Conservation (phyloP, 2,888 invertebrate genomes). For the Dryobota labecula region DNA sequence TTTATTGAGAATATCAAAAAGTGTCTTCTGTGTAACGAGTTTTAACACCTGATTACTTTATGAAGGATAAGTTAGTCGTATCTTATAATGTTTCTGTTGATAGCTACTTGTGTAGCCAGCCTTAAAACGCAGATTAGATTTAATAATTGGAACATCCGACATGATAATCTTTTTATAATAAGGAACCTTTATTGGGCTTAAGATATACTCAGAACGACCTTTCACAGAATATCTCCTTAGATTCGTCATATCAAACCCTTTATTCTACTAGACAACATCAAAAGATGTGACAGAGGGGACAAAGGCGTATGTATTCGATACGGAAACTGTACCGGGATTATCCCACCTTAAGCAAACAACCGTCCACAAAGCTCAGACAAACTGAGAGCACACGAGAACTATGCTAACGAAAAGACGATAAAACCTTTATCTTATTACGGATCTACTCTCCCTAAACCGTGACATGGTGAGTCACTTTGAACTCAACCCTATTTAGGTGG, state of each 20-base stretch:
- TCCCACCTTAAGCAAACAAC: conserved; percentile 85
- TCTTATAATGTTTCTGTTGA: not conserved
- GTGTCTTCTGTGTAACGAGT: conserved; percentile 69
- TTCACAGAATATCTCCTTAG: conserved; percentile 52
- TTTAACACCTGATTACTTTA: conserved; percentile 58
- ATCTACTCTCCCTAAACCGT: conserved; percentile 72
- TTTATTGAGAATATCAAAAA: conserved; percentile 74
- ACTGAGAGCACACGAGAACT: conserved; percentile 81
- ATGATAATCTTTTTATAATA: conserved; percentile 45
- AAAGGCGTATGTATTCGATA: conserved; percentile 75
- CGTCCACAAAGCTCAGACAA: conserved; percentile 79
- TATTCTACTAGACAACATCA: conserved; percentile 77
- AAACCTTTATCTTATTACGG: conserved; percentile 89
- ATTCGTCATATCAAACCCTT: conserved; percentile 68
- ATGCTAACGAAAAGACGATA: conserved; percentile 88
- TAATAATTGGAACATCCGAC: conserved; percentile 6
- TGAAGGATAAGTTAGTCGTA: conserved; percentile 8
- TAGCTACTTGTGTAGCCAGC: not conserved
- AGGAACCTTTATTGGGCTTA: conserved; percentile 30
- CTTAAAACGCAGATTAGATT: conserved; percentile 4
- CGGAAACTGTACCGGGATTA: conserved; percentile 84
- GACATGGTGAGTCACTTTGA: conserved; percentile 67
- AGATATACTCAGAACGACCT: conserved; percentile 28
- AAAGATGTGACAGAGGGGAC: conserved; percentile 74
- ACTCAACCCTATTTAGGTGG: conserved; percentile 61